phyloP scores from a whole-genome alignment of 2,888 invertebrate species.

The Tenthredo distinguenda region DNA sequence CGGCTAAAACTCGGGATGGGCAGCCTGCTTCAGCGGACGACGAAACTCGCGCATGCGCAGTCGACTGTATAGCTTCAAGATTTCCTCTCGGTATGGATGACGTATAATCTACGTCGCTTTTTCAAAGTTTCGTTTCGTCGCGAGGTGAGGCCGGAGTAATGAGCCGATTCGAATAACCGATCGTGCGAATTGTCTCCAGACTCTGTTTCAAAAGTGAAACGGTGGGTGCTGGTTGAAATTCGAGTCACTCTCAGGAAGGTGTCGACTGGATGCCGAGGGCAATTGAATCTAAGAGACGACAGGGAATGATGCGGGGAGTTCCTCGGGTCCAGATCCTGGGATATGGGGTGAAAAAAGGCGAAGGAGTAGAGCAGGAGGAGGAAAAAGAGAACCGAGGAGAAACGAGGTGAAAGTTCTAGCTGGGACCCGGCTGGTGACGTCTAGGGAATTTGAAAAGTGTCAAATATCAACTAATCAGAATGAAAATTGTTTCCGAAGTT shows the following conservation, averaged over 20 bases:
- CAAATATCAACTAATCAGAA: conserved; percentile 21
- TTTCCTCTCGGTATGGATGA: too few relatives aligned
- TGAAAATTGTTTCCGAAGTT: conserved; percentile 35
- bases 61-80: too few relatives aligned
- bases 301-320: not conserved
- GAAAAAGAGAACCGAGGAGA: not conserved
- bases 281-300: not conserved
- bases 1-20: too few relatives aligned
- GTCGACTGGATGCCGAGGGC: not conserved
- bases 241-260: not conserved
- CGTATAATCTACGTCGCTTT: too few relatives aligned
- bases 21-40: too few relatives aligned
- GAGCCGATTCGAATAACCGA: not conserved
- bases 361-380: not conserved
- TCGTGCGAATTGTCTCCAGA: not conserved
- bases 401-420: not conserved
- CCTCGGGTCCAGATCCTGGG: not conserved
- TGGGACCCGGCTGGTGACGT: not conserved
- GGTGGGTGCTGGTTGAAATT: not conserved
- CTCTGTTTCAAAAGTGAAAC: not conserved
- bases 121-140: not conserved
- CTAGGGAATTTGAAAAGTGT: conserved; percentile 16
- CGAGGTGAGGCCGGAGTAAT: not conserved
- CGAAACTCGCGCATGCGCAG: too few relatives aligned
- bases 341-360: not conserved